These are phyloP conservation scores for Tor tambroides DNA, from an alignment of 2,113 vertebrate species.

Conservation along the genomic window DNA sequence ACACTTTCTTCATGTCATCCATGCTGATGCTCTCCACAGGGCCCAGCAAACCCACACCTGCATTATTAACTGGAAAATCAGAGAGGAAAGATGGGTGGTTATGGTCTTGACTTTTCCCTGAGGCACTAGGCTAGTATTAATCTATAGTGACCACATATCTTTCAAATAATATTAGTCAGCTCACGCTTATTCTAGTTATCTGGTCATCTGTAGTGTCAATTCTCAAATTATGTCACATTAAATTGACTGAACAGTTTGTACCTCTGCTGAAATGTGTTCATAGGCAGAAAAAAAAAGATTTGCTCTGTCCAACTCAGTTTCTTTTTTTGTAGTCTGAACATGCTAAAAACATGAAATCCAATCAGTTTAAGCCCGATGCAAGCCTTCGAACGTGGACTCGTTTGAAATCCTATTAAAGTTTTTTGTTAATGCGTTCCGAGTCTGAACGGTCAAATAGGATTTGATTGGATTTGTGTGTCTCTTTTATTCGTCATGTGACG, in stretches of 20 bases:
- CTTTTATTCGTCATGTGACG: not conserved
- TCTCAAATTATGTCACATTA: too few species aligned
- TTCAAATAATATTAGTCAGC: not conserved
- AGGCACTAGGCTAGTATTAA: not conserved
- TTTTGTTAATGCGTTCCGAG: constrained; percentile 5
- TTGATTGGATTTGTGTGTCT: not conserved
- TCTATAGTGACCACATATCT: not conserved
- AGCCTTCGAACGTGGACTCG: not conserved
- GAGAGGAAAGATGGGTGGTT: constrained; percentile 3
- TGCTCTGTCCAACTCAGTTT: too few species aligned
- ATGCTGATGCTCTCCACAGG: constrained; percentile 87
- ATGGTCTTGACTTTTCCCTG: not conserved
- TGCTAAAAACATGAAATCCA: not conserved
- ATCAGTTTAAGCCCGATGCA: not conserved
- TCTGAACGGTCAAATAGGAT: constrained; percentile 10
- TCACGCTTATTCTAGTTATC: not conserved
- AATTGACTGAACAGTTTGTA: not conserved
- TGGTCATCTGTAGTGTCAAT: too few species aligned
- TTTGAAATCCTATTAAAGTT: constrained; percentile 13
- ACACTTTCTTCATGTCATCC: constrained; percentile 84
- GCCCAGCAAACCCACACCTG: constrained; percentile 86
- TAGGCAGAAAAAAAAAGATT: too few species aligned
- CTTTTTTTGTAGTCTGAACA: too few species aligned
- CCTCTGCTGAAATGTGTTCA: not conserved
- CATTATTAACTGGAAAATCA: constrained; percentile 84